phyloP scores from a whole-genome alignment of 2,888 invertebrate genomes.

The Brenthis daphne region DNA sequence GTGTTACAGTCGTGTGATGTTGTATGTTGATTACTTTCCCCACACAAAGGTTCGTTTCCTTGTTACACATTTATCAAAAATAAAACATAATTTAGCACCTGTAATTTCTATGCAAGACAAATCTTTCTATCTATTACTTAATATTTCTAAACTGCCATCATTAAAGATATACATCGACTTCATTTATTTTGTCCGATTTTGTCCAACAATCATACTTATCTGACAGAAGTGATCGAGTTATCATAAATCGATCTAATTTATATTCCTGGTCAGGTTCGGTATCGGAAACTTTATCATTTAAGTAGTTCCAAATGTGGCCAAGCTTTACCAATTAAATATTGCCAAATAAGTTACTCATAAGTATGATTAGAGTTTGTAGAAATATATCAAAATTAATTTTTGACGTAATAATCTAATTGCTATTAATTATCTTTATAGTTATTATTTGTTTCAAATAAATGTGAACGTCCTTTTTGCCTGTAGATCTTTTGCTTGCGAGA shows the following conservation, averaged over 20 bases:
- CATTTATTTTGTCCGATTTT: constrained; percentile 10
- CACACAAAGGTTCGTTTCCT: not conserved
- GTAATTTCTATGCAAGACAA: not conserved
- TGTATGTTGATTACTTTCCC: not conserved
- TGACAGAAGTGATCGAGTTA: constrained; percentile 29
- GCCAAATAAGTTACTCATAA: constrained; percentile 23
- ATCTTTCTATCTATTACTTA: constrained; percentile 8
- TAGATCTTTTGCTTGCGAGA: too few relatives aligned
- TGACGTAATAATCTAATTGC: not conserved
- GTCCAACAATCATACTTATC: constrained; percentile 31
- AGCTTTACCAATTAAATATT: constrained; percentile 32
- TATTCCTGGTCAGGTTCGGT: constrained; percentile 22
- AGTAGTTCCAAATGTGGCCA: constrained; percentile 26
- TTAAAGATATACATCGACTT: constrained; percentile 21
- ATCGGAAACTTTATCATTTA: constrained; percentile 30
- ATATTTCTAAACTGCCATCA: constrained; percentile 24
- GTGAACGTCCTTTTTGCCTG: too few relatives aligned
- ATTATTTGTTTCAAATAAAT: too few relatives aligned
- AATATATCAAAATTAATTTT: not conserved
- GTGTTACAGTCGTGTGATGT: not conserved
- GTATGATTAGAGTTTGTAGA: constrained; percentile 4
- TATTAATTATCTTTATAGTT: not conserved
- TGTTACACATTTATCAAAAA: not conserved
- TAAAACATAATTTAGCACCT: not conserved
- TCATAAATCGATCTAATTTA: constrained; percentile 34